phyloP scores from a whole-genome alignment of 2,113 vertebrate genomes.

The Atrichornis clamosus region DNA sequence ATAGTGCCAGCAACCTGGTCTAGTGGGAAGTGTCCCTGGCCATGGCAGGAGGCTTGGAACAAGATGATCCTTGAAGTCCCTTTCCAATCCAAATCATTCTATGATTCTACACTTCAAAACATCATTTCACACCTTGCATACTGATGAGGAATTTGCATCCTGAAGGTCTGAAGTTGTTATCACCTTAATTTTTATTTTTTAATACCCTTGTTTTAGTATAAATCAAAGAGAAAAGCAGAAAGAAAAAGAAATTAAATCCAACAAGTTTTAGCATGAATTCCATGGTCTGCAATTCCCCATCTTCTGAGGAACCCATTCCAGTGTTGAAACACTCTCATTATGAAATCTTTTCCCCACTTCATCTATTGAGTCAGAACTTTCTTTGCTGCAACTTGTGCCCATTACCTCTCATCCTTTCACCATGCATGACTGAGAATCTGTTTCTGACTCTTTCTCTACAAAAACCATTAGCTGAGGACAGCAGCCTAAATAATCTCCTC shows the following conservation, averaged over 20 bases:
- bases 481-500: not conserved
- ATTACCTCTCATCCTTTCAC: not conserved
- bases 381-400: not conserved
- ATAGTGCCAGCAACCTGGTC: not conserved
- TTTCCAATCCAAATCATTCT: not conserved
- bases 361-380: not conserved
- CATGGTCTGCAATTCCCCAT: not conserved
- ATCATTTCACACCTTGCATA: not conserved
- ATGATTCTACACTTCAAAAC: not conserved
- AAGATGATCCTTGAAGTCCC: not conserved
- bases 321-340: not conserved
- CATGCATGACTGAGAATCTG: rapidly evolving
- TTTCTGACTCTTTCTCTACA: not conserved
- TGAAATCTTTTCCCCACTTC: not conserved
- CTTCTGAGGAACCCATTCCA: not conserved
- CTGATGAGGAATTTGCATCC: not conserved
- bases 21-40: not conserved
- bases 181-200: not conserved
- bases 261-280: not conserved
- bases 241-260: not conserved
- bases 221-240: not conserved
- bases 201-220: not conserved
- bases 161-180: not conserved
- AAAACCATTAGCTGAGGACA: not conserved
- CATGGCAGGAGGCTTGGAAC: not conserved